These are phyloP conservation scores for Centruroides sculpturatus DNA, from an alignment of 1,140 invertebrate genomes.

Conservation along the genomic window DNA sequence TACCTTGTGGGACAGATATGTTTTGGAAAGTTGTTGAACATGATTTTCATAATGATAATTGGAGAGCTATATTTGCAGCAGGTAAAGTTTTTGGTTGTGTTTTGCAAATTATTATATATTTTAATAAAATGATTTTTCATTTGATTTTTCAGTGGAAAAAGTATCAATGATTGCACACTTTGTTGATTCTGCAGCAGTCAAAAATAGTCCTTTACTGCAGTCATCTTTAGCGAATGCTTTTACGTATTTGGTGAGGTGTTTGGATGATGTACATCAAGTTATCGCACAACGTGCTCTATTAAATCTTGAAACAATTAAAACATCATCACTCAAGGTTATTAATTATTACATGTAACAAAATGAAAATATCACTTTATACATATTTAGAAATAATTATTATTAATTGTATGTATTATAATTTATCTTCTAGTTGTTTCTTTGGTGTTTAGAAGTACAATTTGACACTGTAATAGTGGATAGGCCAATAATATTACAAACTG, in stretches of 20 bases:
- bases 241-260: slow-evolving; percentile 86
- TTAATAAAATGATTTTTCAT: neutral
- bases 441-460: slow-evolving; percentile 82
- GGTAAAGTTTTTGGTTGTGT: slow-evolving; percentile 30
- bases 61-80: slow-evolving; percentile 78
- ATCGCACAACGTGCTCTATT: slow-evolving; percentile 86
- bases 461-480: slow-evolving; percentile 89
- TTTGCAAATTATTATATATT: too few relatives aligned
- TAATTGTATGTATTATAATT: neutral
- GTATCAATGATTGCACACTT: slow-evolving; percentile 83
- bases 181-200: slow-evolving; percentile 73
- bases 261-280: slow-evolving; percentile 88
- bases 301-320: slow-evolving; percentile 86
- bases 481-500: slow-evolving; percentile 89
- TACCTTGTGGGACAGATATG: slow-evolving; percentile 80
- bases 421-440: slow-evolving; percentile 38
- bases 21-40: slow-evolving; percentile 89
- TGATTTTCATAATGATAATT: slow-evolving; percentile 79
- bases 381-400: too few relatives aligned
- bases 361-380: too few relatives aligned
- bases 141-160: slow-evolving; percentile 55
- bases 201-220: slow-evolving; percentile 67
- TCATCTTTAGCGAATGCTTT: slow-evolving; percentile 92
- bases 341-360: too few relatives aligned
- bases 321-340: slow-evolving; percentile 37